Evolutionary conservation across 2,113 vertebrate species (phyloP).

Genomic region (Hippocampus comes): DNA sequence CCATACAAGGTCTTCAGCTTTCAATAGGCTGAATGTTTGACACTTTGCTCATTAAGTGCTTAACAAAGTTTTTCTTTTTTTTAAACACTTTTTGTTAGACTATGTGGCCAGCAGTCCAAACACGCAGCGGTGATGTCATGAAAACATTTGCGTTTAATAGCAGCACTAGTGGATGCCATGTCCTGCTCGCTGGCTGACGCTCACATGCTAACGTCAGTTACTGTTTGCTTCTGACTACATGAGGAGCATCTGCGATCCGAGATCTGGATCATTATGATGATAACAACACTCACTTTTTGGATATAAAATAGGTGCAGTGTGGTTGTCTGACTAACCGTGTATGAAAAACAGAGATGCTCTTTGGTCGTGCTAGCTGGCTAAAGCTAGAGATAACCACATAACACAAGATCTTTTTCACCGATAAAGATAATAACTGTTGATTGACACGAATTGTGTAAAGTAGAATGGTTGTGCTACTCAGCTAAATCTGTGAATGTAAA

Average conservation of each 20-base stretch:
- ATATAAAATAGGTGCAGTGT: not conserved
- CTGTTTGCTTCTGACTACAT: not conserved
- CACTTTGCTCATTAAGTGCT: slow-evolving; percentile 28
- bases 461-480: too few relatives aligned
- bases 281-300: not conserved
- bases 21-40: slow-evolving; percentile 13
- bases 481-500: too few relatives aligned
- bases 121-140: not conserved
- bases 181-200: not conserved
- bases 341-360: too few relatives aligned
- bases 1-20: slow-evolving; percentile 31
- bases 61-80: slow-evolving; percentile 1
- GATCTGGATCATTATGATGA: not conserved
- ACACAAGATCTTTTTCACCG: too few relatives aligned
- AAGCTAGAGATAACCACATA: too few relatives aligned
- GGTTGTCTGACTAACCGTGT: not conserved
- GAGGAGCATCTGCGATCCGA: not conserved
- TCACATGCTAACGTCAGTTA: not conserved
- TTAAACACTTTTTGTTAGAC: slow-evolving; percentile 3
- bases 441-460: too few relatives aligned
- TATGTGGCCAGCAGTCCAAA: not conserved
- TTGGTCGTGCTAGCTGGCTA: too few relatives aligned
- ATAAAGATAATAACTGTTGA: too few relatives aligned
- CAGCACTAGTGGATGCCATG: not conserved
- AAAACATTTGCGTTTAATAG: not conserved